Evolutionary conservation across 2,888 invertebrate genomes (phyloP).

Genomic region (Tenthredo notha): DNA sequence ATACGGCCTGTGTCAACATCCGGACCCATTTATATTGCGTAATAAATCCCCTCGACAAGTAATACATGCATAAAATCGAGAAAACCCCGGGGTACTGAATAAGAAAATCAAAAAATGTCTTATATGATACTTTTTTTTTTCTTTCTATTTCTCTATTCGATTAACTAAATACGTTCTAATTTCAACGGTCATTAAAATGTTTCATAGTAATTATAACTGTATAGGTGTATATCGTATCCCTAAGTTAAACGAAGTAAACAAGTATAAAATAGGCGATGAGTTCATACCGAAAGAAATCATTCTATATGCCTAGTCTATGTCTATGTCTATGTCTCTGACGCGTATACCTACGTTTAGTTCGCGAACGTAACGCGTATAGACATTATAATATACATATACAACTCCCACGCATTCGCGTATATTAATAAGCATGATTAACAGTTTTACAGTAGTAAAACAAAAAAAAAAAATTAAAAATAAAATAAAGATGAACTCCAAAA

Average conservation of each 20-base stretch:
- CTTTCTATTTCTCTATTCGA: too few relatives aligned
- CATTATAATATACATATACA: background rate
- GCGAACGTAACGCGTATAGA: background rate
- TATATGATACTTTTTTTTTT: too few relatives aligned
- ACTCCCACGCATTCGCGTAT: slow-evolving; percentile 21
- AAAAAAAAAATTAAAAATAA: background rate
- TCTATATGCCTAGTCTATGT: background rate
- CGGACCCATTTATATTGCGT: slow-evolving; percentile 2
- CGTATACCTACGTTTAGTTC: background rate
- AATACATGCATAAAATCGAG: background rate
- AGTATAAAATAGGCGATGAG: slow-evolving; percentile 44
- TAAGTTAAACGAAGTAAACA: slow-evolving; percentile 19
- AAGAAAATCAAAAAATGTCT: background rate
- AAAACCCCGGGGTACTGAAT: background rate
- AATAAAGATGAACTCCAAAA: background rate
- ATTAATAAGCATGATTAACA: slow-evolving; percentile 26
- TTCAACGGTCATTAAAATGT: background rate
- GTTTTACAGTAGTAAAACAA: background rate
- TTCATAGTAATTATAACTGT: background rate
- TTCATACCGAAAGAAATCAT: slow-evolving; percentile 37
- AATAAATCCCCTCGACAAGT: background rate
- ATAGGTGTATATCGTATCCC: background rate
- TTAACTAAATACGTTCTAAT: too few relatives aligned
- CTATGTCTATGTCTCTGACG: background rate
- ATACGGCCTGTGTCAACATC: slow-evolving; percentile 44